phyloP scores from a whole-genome alignment of 2,113 vertebrate species.

The Neotragus pygmaeus region DNA sequence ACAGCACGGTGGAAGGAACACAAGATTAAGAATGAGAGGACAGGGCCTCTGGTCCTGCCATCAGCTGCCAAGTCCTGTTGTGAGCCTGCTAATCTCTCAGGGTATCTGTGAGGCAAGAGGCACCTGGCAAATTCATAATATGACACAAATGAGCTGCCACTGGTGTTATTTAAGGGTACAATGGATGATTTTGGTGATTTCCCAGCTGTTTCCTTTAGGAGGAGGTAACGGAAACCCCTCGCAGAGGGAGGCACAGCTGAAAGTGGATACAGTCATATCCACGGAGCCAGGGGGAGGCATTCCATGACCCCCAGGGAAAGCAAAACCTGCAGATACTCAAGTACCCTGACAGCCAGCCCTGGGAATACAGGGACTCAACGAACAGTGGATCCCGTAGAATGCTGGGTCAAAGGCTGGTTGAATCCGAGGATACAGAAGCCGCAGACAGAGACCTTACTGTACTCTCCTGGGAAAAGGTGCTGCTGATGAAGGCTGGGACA shows the following conservation, averaged over 20 bases:
- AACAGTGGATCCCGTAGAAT: background rate
- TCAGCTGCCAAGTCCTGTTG: background rate
- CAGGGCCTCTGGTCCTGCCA: background rate
- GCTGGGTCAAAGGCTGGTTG: background rate
- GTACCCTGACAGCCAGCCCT: background rate
- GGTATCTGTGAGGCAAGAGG: background rate
- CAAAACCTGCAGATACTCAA: background rate
- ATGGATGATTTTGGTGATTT: background rate
- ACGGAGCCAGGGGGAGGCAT: background rate
- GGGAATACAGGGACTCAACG: background rate
- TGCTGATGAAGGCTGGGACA: fast-evolving
- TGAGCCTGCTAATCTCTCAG: background rate
- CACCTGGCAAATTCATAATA: background rate
- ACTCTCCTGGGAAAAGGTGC: background rate
- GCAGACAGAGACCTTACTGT: background rate
- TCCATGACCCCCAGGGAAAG: background rate
- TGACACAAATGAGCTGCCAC: background rate
- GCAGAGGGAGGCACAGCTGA: background rate
- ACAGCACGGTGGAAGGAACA: background rate
- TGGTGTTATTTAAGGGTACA: background rate
- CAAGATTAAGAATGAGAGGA: background rate
- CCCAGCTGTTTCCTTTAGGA: constrained; percentile 28
- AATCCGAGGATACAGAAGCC: background rate
- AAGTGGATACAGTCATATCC: background rate
- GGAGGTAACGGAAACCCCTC: background rate